Conservation (phyloP, 2,888 invertebrate species). For the Opisthograptis luteolata region DNA sequence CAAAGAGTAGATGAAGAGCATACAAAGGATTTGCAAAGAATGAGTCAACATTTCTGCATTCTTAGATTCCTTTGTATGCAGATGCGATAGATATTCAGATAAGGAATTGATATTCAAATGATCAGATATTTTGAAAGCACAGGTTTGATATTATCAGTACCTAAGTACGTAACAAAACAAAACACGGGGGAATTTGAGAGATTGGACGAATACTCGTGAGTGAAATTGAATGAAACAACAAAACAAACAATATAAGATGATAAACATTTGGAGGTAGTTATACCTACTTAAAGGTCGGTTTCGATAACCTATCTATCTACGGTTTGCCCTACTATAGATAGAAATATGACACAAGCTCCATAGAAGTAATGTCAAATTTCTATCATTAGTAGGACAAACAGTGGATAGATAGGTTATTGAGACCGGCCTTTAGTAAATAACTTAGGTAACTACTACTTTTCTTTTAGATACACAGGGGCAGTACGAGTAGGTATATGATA, state of each 20-base stretch:
- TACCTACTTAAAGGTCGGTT: no score
- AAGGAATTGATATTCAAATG: conserved; percentile 41
- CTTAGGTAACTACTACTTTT: no score
- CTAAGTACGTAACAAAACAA: conserved; percentile 19
- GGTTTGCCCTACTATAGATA: no score
- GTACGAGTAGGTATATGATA: no score
- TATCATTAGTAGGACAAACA: no score
- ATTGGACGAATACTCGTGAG: neutral
- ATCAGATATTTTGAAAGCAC: conserved; percentile 31
- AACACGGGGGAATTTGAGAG: conserved; percentile 4
- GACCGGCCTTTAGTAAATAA: no score
- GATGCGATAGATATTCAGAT: conserved; percentile 42
- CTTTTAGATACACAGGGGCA: no score
- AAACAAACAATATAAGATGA: neutral
- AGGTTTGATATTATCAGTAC: conserved; percentile 22
- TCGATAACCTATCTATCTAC: no score
- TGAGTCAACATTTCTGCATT: conserved; percentile 37
- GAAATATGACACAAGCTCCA: no score
- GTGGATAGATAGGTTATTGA: no score
- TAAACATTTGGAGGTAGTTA: no score
- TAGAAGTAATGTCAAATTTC: no score
- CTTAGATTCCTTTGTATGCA: conserved; percentile 44
- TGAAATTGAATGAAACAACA: neutral
- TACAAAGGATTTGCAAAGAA: conserved; percentile 31
- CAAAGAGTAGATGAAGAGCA: conserved; percentile 24